Conservation (phyloP, 1,140 invertebrate genomes). For the Notospermus geniculatus region DNA sequence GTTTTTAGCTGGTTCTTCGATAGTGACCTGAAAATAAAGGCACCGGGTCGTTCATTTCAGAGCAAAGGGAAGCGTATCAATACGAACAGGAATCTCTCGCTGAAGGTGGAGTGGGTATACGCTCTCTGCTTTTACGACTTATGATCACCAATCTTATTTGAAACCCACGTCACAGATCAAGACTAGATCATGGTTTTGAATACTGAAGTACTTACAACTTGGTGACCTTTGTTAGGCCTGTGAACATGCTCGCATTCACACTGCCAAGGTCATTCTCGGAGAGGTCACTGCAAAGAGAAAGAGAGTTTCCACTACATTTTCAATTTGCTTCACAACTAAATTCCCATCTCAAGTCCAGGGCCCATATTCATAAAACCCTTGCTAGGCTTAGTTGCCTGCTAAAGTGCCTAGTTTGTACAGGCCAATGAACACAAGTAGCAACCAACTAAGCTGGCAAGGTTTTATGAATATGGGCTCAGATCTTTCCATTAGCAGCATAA, state of each 20-base stretch:
- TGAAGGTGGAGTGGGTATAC: not conserved
- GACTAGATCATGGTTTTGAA: not conserved
- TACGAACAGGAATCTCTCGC: not conserved
- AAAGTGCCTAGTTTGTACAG: too few relatives aligned
- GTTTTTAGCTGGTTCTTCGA: constrained; percentile 42
- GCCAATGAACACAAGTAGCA: too few relatives aligned
- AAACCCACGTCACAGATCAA: not conserved
- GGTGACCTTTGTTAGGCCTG: constrained; percentile 41
- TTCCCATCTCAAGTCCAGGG: too few relatives aligned
- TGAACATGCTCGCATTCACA: constrained; percentile 44
- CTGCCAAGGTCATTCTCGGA: constrained; percentile 43
- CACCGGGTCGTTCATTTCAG: constrained; percentile 10
- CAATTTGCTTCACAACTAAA: too few relatives aligned
- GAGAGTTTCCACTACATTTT: too few relatives aligned
- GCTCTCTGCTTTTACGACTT: not conserved
- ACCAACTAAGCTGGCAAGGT: too few relatives aligned
- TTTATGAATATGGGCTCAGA: too few relatives aligned
- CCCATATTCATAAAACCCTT: too few relatives aligned
- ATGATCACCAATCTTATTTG: not conserved
- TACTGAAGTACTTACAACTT: constrained; percentile 45
- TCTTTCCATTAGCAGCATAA: too few relatives aligned
- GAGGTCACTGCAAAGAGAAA: constrained; percentile 39
- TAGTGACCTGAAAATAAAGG: constrained; percentile 34
- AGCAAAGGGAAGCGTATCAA: not conserved
- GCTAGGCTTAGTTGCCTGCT: too few relatives aligned